These are phyloP conservation scores for Maconellicoccus hirsutus DNA, from an alignment of 1,140 invertebrate species.

Conservation along the genomic window DNA sequence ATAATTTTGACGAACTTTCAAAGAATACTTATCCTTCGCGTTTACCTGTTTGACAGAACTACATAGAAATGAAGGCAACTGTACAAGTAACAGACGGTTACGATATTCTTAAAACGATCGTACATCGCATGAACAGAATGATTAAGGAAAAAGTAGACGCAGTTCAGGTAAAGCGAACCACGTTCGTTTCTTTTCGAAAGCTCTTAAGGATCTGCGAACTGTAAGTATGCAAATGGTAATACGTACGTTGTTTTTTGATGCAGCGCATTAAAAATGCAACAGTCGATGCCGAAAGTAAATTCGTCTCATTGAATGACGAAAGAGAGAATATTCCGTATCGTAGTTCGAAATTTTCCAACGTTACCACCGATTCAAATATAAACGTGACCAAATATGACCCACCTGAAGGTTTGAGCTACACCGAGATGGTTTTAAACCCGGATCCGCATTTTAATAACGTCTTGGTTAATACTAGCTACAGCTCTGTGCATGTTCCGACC, in stretches of 20 bases:
- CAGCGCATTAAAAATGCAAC: constrained; percentile 58
- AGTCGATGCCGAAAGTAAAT: constrained; percentile 48
- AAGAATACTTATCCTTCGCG: constrained; percentile 15
- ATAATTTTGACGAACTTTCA: background rate
- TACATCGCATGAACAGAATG: constrained; percentile 61
- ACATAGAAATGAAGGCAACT: constrained; percentile 56
- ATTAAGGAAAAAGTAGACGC: constrained; percentile 71
- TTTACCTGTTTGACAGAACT: constrained; percentile 45
- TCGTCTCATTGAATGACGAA: constrained; percentile 35
- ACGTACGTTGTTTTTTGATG: background rate
- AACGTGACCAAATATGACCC: background rate
- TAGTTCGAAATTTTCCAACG: constrained; percentile 53
- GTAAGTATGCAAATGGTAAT: background rate
- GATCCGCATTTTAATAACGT: constrained; percentile 77
- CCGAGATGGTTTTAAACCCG: constrained; percentile 46
- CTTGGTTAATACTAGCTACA: constrained; percentile 65
- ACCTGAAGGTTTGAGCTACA: constrained; percentile 32
- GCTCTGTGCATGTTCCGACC: constrained; percentile 85
- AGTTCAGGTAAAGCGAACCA: constrained; percentile 45
- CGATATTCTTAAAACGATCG: constrained; percentile 56
- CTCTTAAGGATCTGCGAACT: background rate
- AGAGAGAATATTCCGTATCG: constrained; percentile 50
- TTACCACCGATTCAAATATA: background rate
- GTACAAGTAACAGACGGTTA: constrained; percentile 62
- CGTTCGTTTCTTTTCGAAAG: background rate